Percentiles rank a stretch among this genome's conserved stretches.
phyloP scores from a whole-genome alignment of 1,140 invertebrate species.

The Caenorhabditis tropicalis region DNA sequence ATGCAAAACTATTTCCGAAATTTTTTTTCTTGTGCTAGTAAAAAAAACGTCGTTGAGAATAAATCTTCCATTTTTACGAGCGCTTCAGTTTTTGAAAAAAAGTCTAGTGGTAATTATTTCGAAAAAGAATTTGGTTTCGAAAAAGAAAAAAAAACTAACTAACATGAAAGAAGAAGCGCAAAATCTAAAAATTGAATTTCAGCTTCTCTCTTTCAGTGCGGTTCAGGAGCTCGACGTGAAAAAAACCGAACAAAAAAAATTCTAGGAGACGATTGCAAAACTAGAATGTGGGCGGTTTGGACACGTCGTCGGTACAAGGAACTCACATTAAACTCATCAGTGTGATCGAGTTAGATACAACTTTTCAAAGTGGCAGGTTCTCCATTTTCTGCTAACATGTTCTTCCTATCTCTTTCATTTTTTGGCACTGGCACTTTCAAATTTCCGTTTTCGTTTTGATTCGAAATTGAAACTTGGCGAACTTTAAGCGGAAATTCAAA shows the following conservation, averaged over 20 bases:
- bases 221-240: not conserved
- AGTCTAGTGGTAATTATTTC: too few species aligned
- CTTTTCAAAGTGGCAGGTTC: constrained; percentile 1
- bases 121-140: too few species aligned
- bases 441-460: not conserved
- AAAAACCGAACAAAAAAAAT: not conserved
- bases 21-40: not conserved
- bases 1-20: not conserved
- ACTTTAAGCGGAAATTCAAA: not conserved
- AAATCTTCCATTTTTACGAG: not conserved
- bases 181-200: too few species aligned
- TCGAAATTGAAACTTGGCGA: not conserved
- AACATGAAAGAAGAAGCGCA: not conserved
- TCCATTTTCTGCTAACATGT: not conserved
- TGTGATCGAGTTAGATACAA: not conserved
- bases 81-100: not conserved
- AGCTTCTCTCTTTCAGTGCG: too few species aligned
- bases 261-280: not conserved
- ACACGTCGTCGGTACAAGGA: not conserved
- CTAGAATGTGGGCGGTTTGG: not conserved
- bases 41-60: not conserved
- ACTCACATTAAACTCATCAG: constrained; percentile 36
- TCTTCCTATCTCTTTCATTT: not conserved
- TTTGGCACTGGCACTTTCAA: not conserved
- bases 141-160: not conserved